A percentile compares a stretch with the other conserved stretches of the same genome.
These are phyloP conservation scores for Drosophila willistoni DNA, from an alignment of 1,140 invertebrate species.

Conservation along the genomic window DNA sequence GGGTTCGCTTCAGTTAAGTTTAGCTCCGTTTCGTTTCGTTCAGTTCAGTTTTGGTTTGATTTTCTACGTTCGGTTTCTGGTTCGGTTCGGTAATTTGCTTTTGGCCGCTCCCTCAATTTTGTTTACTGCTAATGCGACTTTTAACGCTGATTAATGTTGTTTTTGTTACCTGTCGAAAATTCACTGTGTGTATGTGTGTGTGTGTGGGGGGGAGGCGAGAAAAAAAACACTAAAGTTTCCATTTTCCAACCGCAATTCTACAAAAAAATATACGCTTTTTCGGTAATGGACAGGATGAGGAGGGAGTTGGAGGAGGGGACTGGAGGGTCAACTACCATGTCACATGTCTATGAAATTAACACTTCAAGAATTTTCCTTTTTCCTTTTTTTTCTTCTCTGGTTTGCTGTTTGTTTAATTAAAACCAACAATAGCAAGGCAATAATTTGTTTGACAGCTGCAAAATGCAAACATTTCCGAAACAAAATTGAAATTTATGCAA, in stretches of 20 bases:
- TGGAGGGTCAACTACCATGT: conserved; percentile 47
- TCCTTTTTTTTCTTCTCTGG: conserved; percentile 14
- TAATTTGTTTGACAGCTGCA: conserved; percentile 76
- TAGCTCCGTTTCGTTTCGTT: conserved; percentile 35
- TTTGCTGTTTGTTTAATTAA: conserved; percentile 69
- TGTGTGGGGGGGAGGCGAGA: not conserved
- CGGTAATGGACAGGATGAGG: not conserved
- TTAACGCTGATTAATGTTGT: conserved; percentile 81
- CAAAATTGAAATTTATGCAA: conserved; percentile 75
- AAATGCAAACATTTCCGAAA: conserved; percentile 65
- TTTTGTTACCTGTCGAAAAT: conserved; percentile 59
- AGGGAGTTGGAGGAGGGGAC: not conserved
- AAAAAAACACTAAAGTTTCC: conserved; percentile 13
- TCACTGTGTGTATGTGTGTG: no score
- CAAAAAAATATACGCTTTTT: not conserved
- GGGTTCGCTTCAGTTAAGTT: conserved; percentile 24
- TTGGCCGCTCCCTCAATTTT: conserved; percentile 55
- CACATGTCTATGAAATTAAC: conserved; percentile 81
- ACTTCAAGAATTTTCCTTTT: conserved; percentile 47
- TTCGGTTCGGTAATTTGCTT: conserved; percentile 57
- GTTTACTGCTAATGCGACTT: conserved; percentile 79
- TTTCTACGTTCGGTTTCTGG: conserved; percentile 34
- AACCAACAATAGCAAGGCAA: conserved; percentile 66
- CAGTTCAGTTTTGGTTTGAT: conserved; percentile 25
- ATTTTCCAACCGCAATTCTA: conserved; percentile 16